Evolutionary conservation across 1,140 invertebrate species (phyloP).

Genomic region (Penaeus japonicus): DNA sequence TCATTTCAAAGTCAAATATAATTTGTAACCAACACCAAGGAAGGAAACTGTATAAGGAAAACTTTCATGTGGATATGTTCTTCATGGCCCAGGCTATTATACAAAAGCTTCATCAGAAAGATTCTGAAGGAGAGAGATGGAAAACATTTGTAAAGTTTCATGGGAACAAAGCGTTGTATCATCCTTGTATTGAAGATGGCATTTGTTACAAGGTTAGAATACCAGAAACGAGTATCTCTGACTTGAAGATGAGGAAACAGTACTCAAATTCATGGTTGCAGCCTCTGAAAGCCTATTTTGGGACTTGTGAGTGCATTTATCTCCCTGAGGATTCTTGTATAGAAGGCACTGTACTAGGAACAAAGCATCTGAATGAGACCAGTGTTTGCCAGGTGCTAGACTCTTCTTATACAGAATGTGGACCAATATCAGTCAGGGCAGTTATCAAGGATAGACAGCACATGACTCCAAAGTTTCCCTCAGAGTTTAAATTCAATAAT

Average conservation of each 20-base stretch:
- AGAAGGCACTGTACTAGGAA: too few relatives aligned
- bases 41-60: too few relatives aligned
- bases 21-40: neutral
- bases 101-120: too few relatives aligned
- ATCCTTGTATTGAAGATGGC: constrained; percentile 7
- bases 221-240: neutral
- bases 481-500: neutral
- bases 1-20: neutral
- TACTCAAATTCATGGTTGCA: neutral
- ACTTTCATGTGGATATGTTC: too few relatives aligned
- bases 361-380: too few relatives aligned
- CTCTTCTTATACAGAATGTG: too few relatives aligned
- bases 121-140: neutral
- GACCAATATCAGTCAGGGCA: too few relatives aligned
- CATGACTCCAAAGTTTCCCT: too few relatives aligned
- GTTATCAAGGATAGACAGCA: too few relatives aligned
- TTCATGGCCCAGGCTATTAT: too few relatives aligned
- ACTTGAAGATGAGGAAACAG: too few relatives aligned
- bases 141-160: neutral
- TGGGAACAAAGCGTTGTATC: neutral
- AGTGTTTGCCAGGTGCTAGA: too few relatives aligned
- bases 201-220: neutral
- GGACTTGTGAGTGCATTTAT: neutral
- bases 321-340: neutral
- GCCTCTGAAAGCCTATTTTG: neutral